Conservation (phyloP, 2,888 invertebrate genomes). For the Drosophila helvetica region DNA sequence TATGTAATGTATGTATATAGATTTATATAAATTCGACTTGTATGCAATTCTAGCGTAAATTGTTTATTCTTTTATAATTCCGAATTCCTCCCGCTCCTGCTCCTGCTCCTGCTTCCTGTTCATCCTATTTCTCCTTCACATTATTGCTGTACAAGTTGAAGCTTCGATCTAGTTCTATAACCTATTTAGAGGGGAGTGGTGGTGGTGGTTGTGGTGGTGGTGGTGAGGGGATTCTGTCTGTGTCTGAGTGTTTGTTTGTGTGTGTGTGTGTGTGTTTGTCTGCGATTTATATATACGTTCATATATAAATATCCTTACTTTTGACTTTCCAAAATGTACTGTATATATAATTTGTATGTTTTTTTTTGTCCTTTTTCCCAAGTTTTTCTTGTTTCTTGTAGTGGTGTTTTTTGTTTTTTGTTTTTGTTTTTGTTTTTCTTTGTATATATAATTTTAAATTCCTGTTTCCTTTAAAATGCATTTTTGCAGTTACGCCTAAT, state of each 20-base stretch:
- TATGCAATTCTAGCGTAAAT: constrained; percentile 78
- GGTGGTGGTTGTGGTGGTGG: constrained; percentile 13
- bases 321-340: constrained; percentile 58
- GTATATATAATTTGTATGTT: constrained; percentile 61
- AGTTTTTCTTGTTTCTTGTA: constrained; percentile 24
- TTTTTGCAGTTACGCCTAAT: constrained; percentile 77
- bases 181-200: constrained; percentile 14
- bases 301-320: constrained; percentile 75
- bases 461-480: constrained; percentile 76
- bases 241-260: no score
- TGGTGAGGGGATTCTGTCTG: constrained; percentile 18
- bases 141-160: constrained; percentile 46
- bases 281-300: constrained; percentile 60
- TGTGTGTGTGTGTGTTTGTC: constrained; percentile 26
- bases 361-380: constrained; percentile 34
- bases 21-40: constrained; percentile 78
- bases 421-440: constrained; percentile 45
- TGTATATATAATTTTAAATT: constrained; percentile 76
- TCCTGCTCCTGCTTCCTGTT: constrained; percentile 33
- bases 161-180: constrained; percentile 36
- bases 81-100: constrained; percentile 35
- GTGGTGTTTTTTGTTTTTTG: constrained; percentile 25
- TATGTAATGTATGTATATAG: constrained; percentile 48
- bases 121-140: constrained; percentile 9
- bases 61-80: constrained; percentile 47